A percentile compares a stretch with the other conserved stretches of the same genome.
These are phyloP conservation scores for Apamea sordens DNA, from an alignment of 2,888 invertebrate species.

Conservation along the genomic window DNA sequence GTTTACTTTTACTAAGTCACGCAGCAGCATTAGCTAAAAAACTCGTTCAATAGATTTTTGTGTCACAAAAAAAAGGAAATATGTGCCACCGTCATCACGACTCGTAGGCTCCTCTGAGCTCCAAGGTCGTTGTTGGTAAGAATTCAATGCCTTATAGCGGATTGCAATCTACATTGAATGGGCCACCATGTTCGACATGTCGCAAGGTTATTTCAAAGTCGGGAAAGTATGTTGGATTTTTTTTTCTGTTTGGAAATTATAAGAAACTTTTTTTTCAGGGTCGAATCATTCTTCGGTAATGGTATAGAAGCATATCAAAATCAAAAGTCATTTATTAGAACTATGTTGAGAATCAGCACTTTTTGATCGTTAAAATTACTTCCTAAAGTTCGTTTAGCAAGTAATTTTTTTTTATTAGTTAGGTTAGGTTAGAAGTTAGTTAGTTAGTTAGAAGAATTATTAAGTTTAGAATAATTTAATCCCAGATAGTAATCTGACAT, in stretches of 20 bases:
- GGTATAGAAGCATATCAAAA: not conserved
- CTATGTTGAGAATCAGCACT: not conserved
- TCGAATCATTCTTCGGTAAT: not conserved
- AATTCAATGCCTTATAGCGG: slow-evolving; percentile 9
- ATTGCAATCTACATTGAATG: slow-evolving; percentile 24
- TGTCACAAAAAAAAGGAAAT: slow-evolving; percentile 10
- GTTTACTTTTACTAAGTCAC: not conserved
- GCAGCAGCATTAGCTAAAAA: not conserved
- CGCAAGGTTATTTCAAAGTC: slow-evolving; percentile 17
- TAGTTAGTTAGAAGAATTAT: no score
- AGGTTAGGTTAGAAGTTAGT: no score
- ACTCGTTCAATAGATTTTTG: slow-evolving; percentile 7
- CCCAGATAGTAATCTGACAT: no score
- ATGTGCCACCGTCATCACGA: slow-evolving; percentile 20
- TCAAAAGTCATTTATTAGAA: not conserved
- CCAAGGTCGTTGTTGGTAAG: slow-evolving; percentile 25
- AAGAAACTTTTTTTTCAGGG: not conserved
- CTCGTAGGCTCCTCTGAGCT: slow-evolving; percentile 10
- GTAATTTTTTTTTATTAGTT: no score
- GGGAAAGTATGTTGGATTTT: not conserved
- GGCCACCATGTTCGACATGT: slow-evolving; percentile 9
- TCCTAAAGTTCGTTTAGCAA: not conserved
- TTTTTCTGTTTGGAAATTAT: not conserved
- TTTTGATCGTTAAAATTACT: not conserved
- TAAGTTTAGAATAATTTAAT: no score